Base-by-base conservation (phyloP, 2,113 vertebrate genomes). In the Cyrtonyx montezumae region DNA sequence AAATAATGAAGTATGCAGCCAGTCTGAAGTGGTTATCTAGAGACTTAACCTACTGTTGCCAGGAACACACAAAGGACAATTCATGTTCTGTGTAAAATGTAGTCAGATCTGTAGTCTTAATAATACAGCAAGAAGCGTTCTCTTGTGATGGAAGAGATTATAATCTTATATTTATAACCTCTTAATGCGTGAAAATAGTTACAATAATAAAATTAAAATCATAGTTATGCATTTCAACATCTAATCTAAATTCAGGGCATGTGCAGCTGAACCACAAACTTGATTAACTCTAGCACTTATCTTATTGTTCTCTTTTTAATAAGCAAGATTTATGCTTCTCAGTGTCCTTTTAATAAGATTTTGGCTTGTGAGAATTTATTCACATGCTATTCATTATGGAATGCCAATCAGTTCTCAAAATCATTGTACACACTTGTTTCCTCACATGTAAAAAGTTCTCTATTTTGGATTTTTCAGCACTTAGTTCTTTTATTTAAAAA, bases 1-100 rank as follows among this genome's bases (percentile, higher is more conserved):
- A 93, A 88, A 86, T 56, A 83, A 46, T 75, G 1, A 94, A 94
- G 51, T 62, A 95, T 84, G 81, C 73, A 94, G 76, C 61, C 92
- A 80, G 85, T 79, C 86, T 85, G 90, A 93, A 88, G 82, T 79
- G n/a, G 62, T 66, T 86, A 79, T 77, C 59, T 59, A 25, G 3
- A 94, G 74, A 85, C 79, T 91, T 88, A 86, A 92, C 45, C 67
- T 90, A 71, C 70, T 68, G 62, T 17, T 0, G 0, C 63, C 46
- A 92, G 40, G 30, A 58, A 36, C 43, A 61, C 40, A 88, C 23
- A 71, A 87, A 92, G 81, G 42, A 79, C 1, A 3, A 43, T 77
- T 63, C 51, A 32, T 11, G 48, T 66, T 32, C 69, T 76, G 6
- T 8, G 42, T 49, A 82, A 67, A 78, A 83, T 19, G 53, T 32